Evolutionary conservation across 1,140 invertebrate genomes (phyloP), one percentile per base, ranked within the genome.

Genomic region (Aphelinus certus): DNA sequence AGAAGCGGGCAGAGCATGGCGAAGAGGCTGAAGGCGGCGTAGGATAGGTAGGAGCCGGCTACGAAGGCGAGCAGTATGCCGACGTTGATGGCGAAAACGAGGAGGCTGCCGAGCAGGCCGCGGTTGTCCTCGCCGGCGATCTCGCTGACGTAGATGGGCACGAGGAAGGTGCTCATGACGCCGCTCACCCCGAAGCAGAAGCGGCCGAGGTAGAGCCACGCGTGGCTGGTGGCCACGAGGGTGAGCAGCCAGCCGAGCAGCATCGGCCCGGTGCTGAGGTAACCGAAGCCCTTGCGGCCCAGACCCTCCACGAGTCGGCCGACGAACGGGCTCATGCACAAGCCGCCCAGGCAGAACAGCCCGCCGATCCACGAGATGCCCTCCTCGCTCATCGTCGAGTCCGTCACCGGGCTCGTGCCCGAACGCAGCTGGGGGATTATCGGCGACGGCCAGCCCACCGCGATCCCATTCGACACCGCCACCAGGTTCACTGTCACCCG

Each of bases 91-190:
- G 87, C 81, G 10, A 93, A 82, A 0, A 85, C 77, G 49, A 88
- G 2, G 4, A 90, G 82, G 4, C 90, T 89, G 2, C 90, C 90
- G 2, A 92, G 72, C 48, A 87, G 83, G 0, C 92, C 92, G 55
- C 92, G 82, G 7, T 89, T 86, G n/a, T 85, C 83, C 55, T 89
- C 88, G 3, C 89, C 85, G 0, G 90, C 84, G 0, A 90, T 90
- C 82, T 93, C 92, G 3, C 89, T 87, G 1, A 92, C 83, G 79
- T 93, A 93, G 2, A 90, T 81, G 0, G 91, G 89, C 0, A 86
- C 81, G 10, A 89, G 64, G 45, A 91, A 88, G 48, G 89, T 85
- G 0, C 83, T 77, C 2, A 89, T 84, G 0, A 89, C 91, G 53
- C 85, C 86, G 2, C 83, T 86, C 3, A 91, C 64, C 0, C 92